These are phyloP conservation scores for Dreissena polymorpha DNA, from an alignment of 1,140 invertebrate species.

Conservation along the genomic window DNA sequence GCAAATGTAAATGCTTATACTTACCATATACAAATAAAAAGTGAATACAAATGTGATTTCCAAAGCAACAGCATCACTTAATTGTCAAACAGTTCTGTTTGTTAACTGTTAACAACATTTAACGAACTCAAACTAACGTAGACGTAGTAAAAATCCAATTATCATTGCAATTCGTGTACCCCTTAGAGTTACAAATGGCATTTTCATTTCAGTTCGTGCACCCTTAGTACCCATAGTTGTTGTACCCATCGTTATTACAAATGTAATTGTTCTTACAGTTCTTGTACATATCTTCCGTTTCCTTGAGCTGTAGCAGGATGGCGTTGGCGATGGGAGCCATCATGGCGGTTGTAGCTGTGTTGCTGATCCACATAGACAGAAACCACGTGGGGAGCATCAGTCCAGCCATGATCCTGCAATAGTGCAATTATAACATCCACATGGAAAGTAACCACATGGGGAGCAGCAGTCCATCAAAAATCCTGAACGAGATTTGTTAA, in stretches of 20 bases:
- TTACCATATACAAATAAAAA: background rate
- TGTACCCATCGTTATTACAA: no score
- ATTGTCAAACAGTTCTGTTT: background rate
- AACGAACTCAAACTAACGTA: background rate
- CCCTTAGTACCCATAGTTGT: background rate
- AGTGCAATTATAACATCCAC: background rate
- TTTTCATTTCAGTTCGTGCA: no score
- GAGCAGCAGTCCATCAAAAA: no score
- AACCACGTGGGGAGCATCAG: constrained; percentile 79
- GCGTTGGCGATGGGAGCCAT: constrained; percentile 80
- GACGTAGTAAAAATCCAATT: no score
- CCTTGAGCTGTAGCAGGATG: constrained; percentile 70
- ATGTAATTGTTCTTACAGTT: constrained; percentile 27
- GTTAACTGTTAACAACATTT: background rate
- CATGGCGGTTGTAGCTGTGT: constrained; percentile 80
- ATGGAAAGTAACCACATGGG: background rate
- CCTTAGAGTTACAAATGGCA: no score
- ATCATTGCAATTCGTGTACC: no score
- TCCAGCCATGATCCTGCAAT: constrained; percentile 76
- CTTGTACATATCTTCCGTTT: constrained; percentile 25
- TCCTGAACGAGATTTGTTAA: background rate
- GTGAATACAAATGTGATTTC: background rate
- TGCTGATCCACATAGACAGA: constrained; percentile 81
- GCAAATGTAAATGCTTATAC: background rate
- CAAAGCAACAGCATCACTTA: background rate